Conservation (phyloP, 2,888 invertebrate species). For the Leistus spinibarbis region DNA sequence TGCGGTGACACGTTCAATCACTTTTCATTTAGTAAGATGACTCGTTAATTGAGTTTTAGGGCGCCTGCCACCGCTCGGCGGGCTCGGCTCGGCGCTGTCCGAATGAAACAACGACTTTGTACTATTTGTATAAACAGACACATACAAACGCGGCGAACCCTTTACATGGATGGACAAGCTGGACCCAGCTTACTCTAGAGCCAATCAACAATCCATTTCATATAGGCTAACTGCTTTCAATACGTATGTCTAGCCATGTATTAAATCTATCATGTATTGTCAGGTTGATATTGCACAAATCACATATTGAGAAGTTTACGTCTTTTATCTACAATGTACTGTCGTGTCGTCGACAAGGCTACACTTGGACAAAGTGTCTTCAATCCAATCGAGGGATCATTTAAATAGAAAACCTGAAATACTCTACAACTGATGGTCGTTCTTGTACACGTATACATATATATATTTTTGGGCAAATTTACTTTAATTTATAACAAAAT, state of each 20-base stretch:
- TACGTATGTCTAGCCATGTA: neutral
- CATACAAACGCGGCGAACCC: neutral
- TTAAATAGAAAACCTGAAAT: too few species aligned
- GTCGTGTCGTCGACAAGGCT: neutral
- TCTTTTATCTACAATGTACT: neutral
- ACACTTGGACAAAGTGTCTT: too few species aligned
- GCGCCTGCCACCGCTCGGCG: constrained; percentile 45
- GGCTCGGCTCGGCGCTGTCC: neutral
- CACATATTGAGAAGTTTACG: neutral
- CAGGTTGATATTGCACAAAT: too few species aligned
- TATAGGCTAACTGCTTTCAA: neutral
- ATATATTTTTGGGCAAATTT: too few species aligned
- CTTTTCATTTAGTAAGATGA: constrained; percentile 60
- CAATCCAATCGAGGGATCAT: too few species aligned
- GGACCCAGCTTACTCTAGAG: neutral
- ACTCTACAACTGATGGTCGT: too few species aligned
- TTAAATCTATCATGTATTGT: neutral
- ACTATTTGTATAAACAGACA: neutral
- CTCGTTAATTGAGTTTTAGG: constrained; percentile 59
- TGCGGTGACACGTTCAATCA: constrained; percentile 59
- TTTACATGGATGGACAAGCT: neutral
- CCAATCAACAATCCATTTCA: neutral
- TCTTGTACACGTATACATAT: too few species aligned
- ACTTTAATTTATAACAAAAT: too few species aligned
- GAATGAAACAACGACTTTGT: constrained; percentile 1